Evolutionary conservation across 2,888 invertebrate genomes (phyloP).

Genomic region (Apodemia zela): DNA sequence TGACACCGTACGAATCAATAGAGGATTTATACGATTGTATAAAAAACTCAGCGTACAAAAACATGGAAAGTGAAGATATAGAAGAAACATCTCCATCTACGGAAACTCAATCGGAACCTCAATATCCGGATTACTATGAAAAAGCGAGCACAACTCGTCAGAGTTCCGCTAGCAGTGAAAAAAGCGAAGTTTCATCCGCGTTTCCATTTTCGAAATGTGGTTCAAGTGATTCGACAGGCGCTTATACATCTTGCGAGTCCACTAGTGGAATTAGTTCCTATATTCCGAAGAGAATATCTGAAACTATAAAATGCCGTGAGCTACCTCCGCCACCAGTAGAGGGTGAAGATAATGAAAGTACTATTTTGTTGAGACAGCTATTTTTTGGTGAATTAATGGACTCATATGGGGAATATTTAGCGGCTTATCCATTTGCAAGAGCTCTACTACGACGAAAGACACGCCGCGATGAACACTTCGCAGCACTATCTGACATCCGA

Average conservation of each 20-base stretch:
- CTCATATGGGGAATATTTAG: constrained; percentile 83
- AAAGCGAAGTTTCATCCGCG: constrained; percentile 71
- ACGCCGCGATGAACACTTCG: constrained; percentile 83
- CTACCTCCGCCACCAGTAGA: constrained; percentile 59
- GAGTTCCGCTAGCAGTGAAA: constrained; percentile 70
- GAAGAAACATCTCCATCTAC: constrained; percentile 69
- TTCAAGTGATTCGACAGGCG: constrained; percentile 69
- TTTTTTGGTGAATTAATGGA: constrained; percentile 84
- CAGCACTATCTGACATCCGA: constrained; percentile 83
- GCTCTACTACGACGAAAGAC: constrained; percentile 82
- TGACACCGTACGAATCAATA: constrained; percentile 74
- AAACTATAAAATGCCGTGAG: constrained; percentile 60
- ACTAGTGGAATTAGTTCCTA: constrained; percentile 69
- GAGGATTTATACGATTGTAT: constrained; percentile 75
- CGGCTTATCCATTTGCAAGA: constrained; percentile 80
- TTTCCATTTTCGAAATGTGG: constrained; percentile 76
- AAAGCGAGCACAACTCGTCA: constrained; percentile 64
- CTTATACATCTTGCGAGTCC: constrained; percentile 71
- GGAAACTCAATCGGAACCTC: constrained; percentile 67
- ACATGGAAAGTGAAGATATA: constrained; percentile 39
- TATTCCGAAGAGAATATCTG: constrained; percentile 57
- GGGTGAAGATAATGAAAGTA: constrained; percentile 58
- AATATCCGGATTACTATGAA: constrained; percentile 66
- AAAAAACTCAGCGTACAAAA: constrained; percentile 66
- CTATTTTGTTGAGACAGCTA: constrained; percentile 75